These are phyloP conservation scores for Drosophila recens DNA, from an alignment of 2,888 invertebrate genomes.

Conservation along the genomic window DNA sequence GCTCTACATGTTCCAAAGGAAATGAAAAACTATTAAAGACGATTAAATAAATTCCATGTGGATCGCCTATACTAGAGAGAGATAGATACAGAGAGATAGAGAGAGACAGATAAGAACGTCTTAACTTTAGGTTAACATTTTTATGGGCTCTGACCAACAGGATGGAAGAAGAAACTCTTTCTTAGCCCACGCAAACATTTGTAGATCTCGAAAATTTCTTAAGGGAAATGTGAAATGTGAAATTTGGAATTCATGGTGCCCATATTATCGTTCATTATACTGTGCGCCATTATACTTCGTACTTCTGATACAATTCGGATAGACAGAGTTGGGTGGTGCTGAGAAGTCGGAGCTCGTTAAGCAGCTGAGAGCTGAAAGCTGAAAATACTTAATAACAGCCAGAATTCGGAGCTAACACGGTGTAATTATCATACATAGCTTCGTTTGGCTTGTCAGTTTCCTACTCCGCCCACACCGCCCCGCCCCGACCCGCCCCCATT, in stretches of 20 bases:
- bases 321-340: slow-evolving; percentile 49
- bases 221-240: background rate
- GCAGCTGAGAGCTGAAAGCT: slow-evolving; percentile 21
- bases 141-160: slow-evolving; percentile 19
- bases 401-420: slow-evolving; percentile 60
- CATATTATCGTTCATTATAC: slow-evolving; percentile 73
- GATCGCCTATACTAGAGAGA: background rate
- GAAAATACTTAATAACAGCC: slow-evolving; percentile 26
- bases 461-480: slow-evolving; percentile 37
- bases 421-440: slow-evolving; percentile 75
- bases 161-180: slow-evolving; percentile 28
- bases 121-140: background rate
- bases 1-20: slow-evolving; percentile 9
- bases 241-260: slow-evolving; percentile 30
- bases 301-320: slow-evolving; percentile 52
- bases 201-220: slow-evolving; percentile 21
- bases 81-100: too few species aligned
- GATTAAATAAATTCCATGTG: background rate
- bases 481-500: slow-evolving; percentile 13
- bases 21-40: background rate
- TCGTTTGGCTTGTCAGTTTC: slow-evolving; percentile 46
- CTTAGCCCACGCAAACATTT: slow-evolving; percentile 44
- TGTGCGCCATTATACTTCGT: slow-evolving; percentile 42
- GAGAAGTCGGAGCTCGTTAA: slow-evolving; percentile 60
- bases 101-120: background rate